A percentile compares a stretch with the other conserved stretches of the same genome.
These are phyloP conservation scores for Eucriotettix oculatus DNA, from an alignment of 2,888 invertebrate genomes.

Conservation along the genomic window DNA sequence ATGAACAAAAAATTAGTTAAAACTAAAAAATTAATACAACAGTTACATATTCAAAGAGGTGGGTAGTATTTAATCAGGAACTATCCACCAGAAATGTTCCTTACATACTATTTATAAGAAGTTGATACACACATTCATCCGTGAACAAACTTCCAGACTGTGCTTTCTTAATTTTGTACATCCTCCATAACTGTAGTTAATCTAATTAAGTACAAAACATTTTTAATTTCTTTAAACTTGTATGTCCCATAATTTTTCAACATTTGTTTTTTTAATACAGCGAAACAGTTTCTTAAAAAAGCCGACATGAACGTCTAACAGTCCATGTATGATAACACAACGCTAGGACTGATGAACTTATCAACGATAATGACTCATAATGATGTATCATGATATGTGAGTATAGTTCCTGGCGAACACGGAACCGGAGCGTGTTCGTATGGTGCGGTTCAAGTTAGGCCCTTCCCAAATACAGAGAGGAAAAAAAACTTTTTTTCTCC, in stretches of 20 bases:
- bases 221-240: not conserved
- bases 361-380: not conserved
- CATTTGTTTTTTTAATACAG: not conserved
- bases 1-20: no score
- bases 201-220: conserved; percentile 9
- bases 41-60: not conserved
- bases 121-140: conserved; percentile 3
- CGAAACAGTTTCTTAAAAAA: not conserved
- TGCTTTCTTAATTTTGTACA: conserved; percentile 11
- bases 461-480: not conserved
- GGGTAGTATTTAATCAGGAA: not conserved
- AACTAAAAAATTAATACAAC: no score
- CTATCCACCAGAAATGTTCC: not conserved
- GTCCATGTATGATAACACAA: conserved; percentile 1
- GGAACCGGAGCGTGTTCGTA: not conserved
- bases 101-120: not conserved
- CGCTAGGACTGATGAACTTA: not conserved
- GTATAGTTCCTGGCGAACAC: not conserved
- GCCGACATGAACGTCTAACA: not conserved
- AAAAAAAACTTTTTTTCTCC: not conserved
- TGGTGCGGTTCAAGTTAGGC: conserved; percentile 1
- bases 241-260: not conserved
- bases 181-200: conserved; percentile 5
- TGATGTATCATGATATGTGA: conserved; percentile 4
- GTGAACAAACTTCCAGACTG: conserved; percentile 4